These are phyloP conservation scores for Anthoptus insignis DNA, from an alignment of 2,888 invertebrate genomes.

Conservation along the genomic window DNA sequence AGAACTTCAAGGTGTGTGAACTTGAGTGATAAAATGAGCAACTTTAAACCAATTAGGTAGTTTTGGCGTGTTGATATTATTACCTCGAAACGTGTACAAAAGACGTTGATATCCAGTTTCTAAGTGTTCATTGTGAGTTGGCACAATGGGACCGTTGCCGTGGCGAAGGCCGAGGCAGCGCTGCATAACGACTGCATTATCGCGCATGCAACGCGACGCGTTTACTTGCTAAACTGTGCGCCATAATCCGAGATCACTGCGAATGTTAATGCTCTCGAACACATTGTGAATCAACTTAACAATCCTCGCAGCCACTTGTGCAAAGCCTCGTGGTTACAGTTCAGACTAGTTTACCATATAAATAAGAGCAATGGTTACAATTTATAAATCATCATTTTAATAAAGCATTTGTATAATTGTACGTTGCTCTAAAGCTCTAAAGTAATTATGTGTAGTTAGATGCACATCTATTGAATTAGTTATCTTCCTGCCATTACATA, in stretches of 20 bases:
- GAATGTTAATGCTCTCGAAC: slow-evolving; percentile 11
- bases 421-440: too few species aligned
- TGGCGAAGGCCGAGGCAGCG: slow-evolving; percentile 80
- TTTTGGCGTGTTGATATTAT: slow-evolving; percentile 55
- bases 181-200: slow-evolving; percentile 78
- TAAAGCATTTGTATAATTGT: too few species aligned
- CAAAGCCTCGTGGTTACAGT: background rate
- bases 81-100: slow-evolving; percentile 68
- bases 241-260: slow-evolving; percentile 26
- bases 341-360: too few species aligned
- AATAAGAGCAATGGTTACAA: too few species aligned
- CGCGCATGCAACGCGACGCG: slow-evolving; percentile 60
- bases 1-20: background rate
- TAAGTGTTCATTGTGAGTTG: slow-evolving; percentile 76
- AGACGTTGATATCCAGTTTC: slow-evolving; percentile 80
- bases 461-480: too few species aligned
- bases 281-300: background rate
- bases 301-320: background rate
- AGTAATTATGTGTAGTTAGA: too few species aligned
- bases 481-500: too few species aligned
- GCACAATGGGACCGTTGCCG: slow-evolving; percentile 78
- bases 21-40: slow-evolving; percentile 14
- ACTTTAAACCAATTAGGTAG: slow-evolving; percentile 46
- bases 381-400: too few species aligned
- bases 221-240: slow-evolving; percentile 36